Evolutionary conservation across 2,797 vertebrate genomes (phyloP).

Genomic region (Tapera naevia): DNA sequence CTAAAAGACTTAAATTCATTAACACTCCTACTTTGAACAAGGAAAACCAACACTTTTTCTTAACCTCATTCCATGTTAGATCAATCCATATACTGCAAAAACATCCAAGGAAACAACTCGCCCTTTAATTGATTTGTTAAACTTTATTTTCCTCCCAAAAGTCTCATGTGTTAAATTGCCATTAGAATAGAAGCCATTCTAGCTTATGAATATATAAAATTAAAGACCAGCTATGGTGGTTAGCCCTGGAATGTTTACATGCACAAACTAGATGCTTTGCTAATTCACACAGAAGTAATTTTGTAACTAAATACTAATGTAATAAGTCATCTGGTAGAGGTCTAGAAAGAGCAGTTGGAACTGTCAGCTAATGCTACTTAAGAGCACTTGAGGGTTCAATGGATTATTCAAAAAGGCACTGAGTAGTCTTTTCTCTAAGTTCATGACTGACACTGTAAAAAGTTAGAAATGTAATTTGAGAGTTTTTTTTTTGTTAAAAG

Average conservation of each 20-base stretch:
- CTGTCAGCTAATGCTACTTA: conserved; percentile 10
- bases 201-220: not conserved
- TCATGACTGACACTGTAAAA: not conserved
- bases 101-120: not conserved
- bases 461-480: conserved; percentile 31
- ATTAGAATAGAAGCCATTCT: not conserved
- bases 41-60: not conserved
- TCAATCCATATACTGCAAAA: not conserved
- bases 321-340: conserved; percentile 14
- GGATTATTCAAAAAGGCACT: conserved; percentile 22
- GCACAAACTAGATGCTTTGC: not conserved
- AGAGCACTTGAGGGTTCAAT: conserved; percentile 38
- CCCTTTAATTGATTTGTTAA: not conserved
- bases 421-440: not conserved
- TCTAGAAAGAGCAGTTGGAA: conserved; percentile 23
- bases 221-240: not conserved
- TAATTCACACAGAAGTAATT: not conserved
- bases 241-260: not conserved
- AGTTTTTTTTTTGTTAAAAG: not conserved
- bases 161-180: not conserved
- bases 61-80: not conserved
- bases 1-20: not conserved
- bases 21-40: not conserved
- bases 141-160: not conserved
- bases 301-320: not conserved